A percentile compares a stretch with the other conserved stretches of the same genome.
Evolutionary conservation across 2,888 invertebrate species (phyloP).

Genomic region (Nowickia ferox): DNA sequence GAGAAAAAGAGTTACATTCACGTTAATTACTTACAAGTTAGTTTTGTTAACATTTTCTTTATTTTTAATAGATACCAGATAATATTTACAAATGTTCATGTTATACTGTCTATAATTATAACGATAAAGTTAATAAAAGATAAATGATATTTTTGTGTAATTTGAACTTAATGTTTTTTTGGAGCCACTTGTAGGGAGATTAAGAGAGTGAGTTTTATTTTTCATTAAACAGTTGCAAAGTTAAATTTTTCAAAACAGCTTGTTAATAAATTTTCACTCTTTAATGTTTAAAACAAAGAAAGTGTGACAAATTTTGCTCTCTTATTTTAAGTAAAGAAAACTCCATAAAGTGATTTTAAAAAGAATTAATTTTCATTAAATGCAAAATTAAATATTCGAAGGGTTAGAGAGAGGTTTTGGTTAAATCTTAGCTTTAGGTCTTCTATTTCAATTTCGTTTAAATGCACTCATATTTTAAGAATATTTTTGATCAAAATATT

Average conservation of each 20-base stretch:
- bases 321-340: too few relatives aligned
- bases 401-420: neutral
- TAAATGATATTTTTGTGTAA: constrained; percentile 46
- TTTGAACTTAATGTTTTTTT: constrained; percentile 5
- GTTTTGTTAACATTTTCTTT: constrained; percentile 68
- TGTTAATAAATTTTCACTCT: too few relatives aligned
- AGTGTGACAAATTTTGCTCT: too few relatives aligned
- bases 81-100: constrained; percentile 61
- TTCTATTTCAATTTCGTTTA: constrained; percentile 28
- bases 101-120: constrained; percentile 17
- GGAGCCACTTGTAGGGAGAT: neutral
- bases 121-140: constrained; percentile 6
- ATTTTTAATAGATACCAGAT: constrained; percentile 45
- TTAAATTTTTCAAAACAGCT: too few relatives aligned
- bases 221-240: too few relatives aligned
- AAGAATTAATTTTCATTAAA: constrained; percentile 2
- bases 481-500: constrained; percentile 36
- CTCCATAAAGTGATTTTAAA: neutral
- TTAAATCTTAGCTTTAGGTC: neutral
- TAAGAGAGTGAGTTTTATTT: too few relatives aligned
- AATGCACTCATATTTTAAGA: constrained; percentile 56
- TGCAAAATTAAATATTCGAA: constrained; percentile 30
- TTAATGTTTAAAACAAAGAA: too few relatives aligned
- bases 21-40: constrained; percentile 63
- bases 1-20: constrained; percentile 71